phyloP scores from a whole-genome alignment of 2,113 vertebrate species.

The Pithys albifrons region DNA sequence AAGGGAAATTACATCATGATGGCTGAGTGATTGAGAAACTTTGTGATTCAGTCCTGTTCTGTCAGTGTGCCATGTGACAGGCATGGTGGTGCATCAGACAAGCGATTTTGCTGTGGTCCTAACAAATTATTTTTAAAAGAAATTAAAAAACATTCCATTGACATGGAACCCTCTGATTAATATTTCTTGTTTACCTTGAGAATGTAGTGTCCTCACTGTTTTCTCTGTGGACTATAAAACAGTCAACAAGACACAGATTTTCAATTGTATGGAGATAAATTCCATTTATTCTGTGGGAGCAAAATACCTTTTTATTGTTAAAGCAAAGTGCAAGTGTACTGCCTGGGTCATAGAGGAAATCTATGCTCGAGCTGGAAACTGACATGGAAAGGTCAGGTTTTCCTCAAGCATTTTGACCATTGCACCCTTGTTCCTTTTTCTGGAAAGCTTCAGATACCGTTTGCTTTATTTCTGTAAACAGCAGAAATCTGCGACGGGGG shows the following conservation, averaged over 20 bases:
- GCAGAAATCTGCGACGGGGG: not conserved
- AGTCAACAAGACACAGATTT: not conserved
- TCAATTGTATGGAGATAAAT: not conserved
- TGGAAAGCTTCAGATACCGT: not conserved
- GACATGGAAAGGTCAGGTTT: not conserved
- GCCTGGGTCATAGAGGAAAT: not conserved
- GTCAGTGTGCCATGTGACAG: not conserved
- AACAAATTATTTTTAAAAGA: not conserved
- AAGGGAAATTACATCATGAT: slow-evolving; percentile 27
- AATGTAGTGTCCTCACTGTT: not conserved
- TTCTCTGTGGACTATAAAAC: not conserved
- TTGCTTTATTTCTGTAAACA: not conserved
- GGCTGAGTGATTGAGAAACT: slow-evolving; percentile 19
- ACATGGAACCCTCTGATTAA: not conserved
- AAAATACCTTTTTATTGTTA: not conserved
- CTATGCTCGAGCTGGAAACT: not conserved
- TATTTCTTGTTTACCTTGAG: not conserved
- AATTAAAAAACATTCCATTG: not conserved
- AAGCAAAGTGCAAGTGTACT: not conserved
- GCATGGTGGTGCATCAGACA: not conserved
- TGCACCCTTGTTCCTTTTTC: not conserved
- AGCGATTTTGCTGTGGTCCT: not conserved
- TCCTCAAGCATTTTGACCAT: not conserved
- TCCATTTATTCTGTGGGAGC: not conserved
- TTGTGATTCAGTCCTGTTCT: slow-evolving; percentile 6